These are phyloP conservation scores for Numenius phaeopus DNA, from an alignment of 2,797 vertebrate species.

Conservation along the genomic window DNA sequence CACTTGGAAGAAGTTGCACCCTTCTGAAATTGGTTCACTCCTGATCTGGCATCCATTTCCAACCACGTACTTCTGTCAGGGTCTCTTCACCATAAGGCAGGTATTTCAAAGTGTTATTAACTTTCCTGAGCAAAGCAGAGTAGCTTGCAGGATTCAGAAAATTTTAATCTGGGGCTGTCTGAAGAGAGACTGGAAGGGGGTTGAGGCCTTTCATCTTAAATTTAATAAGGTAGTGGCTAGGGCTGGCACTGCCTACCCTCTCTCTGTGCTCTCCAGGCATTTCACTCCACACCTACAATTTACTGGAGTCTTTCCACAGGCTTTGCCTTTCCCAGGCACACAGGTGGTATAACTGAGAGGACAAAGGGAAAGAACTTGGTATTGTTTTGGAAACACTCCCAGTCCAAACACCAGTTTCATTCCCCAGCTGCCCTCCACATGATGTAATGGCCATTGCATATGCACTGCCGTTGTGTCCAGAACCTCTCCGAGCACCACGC, in stretches of 20 bases:
- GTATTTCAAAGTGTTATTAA: not conserved
- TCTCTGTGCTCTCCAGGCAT: conserved; percentile 62
- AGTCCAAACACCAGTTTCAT: not conserved
- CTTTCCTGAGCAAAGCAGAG: not conserved
- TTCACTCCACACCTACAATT: conserved; percentile 70
- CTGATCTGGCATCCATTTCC: not conserved
- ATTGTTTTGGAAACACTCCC: conserved; percentile 51
- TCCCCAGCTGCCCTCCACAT: conserved; percentile 34
- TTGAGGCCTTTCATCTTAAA: conserved; percentile 59
- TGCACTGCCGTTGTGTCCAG: not conserved
- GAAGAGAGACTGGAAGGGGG: conserved; percentile 12
- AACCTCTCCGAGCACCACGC: not conserved
- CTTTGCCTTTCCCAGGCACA: conserved; percentile 49
- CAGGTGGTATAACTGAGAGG: conserved; percentile 45
- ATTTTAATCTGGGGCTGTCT: conserved; percentile 15
- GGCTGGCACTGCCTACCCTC: conserved; percentile 55
- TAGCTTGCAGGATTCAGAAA: not conserved
- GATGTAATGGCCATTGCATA: not conserved
- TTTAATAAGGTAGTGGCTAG: conserved; percentile 58
- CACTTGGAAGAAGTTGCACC: not conserved
- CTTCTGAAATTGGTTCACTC: not conserved
- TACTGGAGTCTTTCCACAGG: conserved; percentile 44
- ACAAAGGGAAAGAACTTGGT: not conserved
- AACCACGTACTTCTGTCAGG: not conserved
- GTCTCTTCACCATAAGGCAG: not conserved